Conservation (phyloP, 2,888 invertebrate species). For the Trichacis sp. region DNA sequence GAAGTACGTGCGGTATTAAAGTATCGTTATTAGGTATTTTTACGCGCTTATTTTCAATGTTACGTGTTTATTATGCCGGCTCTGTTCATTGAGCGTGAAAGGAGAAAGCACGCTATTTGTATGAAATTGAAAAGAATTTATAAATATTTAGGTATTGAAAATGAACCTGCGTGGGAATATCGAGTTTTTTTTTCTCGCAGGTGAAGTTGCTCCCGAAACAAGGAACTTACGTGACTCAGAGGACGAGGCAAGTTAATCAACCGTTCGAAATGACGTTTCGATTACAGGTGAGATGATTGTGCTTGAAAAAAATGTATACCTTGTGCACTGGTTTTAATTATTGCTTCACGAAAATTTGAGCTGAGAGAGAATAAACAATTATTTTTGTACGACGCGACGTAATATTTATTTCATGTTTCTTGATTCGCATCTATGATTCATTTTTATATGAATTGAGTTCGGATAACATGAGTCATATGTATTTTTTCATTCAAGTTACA, state of each 20-base stretch:
- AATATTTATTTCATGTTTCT: too few relatives aligned
- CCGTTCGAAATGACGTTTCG: constrained; percentile 76
- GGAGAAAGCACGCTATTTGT: constrained; percentile 27
- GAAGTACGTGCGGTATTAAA: too few relatives aligned
- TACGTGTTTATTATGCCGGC: constrained; percentile 17
- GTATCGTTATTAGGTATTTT: too few relatives aligned
- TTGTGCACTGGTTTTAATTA: too few relatives aligned
- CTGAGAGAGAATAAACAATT: too few relatives aligned
- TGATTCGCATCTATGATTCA: too few relatives aligned
- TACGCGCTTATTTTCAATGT: constrained; percentile 2
- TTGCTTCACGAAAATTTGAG: too few relatives aligned
- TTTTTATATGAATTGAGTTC: too few relatives aligned
- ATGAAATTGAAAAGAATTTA: constrained; percentile 10
- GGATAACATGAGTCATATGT: too few relatives aligned
- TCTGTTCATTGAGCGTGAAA: constrained; percentile 18
- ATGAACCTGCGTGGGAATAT: not conserved
- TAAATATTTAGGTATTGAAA: not conserved
- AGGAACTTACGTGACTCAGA: constrained; percentile 57
- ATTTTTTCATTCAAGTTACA: too few relatives aligned
- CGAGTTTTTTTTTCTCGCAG: constrained; percentile 43
- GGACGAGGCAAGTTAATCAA: constrained; percentile 67
- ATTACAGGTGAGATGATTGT: constrained; percentile 67
- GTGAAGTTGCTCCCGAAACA: constrained; percentile 65
- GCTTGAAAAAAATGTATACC: too few relatives aligned
- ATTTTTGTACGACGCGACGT: too few relatives aligned